Conservation (phyloP, 2,113 vertebrate genomes). For the Lichenostomus cassidix region DNA sequence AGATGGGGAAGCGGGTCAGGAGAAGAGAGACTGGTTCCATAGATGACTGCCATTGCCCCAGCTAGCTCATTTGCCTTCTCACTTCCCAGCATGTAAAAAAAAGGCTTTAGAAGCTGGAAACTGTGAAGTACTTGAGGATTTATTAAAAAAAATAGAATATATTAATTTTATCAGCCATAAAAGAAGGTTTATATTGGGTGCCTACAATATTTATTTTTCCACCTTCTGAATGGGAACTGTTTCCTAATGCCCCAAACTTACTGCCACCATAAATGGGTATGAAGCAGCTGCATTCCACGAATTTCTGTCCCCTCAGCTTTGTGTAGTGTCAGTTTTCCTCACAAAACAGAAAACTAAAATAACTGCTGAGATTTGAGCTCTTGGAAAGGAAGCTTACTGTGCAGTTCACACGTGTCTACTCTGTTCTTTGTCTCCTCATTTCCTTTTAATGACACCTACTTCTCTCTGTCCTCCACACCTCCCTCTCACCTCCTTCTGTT, state of each 20-base stretch:
- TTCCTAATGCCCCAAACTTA: background rate
- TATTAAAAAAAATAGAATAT: background rate
- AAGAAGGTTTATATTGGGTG: background rate
- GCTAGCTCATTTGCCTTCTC: background rate
- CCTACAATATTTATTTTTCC: background rate
- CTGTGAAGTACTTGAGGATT: background rate
- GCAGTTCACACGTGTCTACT: accelerated
- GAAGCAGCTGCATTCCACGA: background rate
- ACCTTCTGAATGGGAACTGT: background rate
- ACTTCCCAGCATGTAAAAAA: background rate
- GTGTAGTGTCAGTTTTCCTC: background rate
- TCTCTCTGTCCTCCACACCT: background rate
- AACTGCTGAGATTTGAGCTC: background rate
- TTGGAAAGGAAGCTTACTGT: background rate
- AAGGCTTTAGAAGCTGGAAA: background rate
- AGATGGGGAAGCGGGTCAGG: background rate
- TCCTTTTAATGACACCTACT: background rate
- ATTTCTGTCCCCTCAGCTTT: background rate
- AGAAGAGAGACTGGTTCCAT: background rate
- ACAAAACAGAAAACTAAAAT: background rate
- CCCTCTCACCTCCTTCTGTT: background rate
- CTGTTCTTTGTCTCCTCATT: background rate
- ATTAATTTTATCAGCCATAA: background rate
- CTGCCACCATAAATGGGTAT: background rate
- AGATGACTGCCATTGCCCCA: background rate